These are phyloP conservation scores for Neocrepidodera transversa DNA, from an alignment of 2,888 invertebrate genomes.

Conservation along the genomic window DNA sequence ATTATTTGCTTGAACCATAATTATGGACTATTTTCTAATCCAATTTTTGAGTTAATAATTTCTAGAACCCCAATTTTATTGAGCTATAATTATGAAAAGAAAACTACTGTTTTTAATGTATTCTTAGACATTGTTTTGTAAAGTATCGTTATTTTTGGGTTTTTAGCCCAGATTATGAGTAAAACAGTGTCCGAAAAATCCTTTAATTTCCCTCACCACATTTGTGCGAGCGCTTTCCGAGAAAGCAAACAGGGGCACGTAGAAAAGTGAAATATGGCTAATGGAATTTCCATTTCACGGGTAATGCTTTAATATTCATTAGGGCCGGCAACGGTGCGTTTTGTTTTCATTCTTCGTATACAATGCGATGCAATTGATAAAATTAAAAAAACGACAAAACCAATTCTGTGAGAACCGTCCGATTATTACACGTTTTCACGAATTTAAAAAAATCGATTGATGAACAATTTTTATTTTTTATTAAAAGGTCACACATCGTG, in stretches of 20 bases:
- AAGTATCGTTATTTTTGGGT: too few relatives aligned
- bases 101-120: too few relatives aligned
- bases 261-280: slow-evolving; percentile 32
- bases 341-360: slow-evolving; percentile 24
- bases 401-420: background rate
- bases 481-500: too few relatives aligned
- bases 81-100: too few relatives aligned
- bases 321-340: slow-evolving; percentile 20
- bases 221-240: background rate
- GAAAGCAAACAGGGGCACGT: slow-evolving; percentile 8
- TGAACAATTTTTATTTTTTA: too few relatives aligned
- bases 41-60: too few relatives aligned
- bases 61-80: too few relatives aligned
- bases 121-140: too few relatives aligned
- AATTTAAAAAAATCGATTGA: too few relatives aligned
- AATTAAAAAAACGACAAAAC: background rate
- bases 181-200: background rate
- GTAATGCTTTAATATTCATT: slow-evolving; percentile 36
- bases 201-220: slow-evolving; percentile 9
- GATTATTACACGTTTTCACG: background rate
- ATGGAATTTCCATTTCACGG: slow-evolving; percentile 35
- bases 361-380: slow-evolving; percentile 1
- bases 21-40: too few relatives aligned
- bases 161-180: background rate
- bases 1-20: too few relatives aligned